Base-by-base conservation (phyloP, 2,888 invertebrate genomes). In the Acleris emargana region DNA sequence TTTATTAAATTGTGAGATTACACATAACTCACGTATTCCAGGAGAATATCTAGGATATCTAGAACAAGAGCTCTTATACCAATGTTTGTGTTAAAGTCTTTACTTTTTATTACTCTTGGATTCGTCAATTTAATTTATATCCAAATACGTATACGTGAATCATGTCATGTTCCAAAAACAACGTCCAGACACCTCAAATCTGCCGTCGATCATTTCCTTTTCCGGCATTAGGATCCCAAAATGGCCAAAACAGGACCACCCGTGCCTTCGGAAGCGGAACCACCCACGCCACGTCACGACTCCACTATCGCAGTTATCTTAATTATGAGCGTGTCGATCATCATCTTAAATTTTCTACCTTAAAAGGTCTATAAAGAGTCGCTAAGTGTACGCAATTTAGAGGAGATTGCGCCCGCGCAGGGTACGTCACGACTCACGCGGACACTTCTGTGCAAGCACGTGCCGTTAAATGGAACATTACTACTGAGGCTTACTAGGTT, bases 261-360 rank as follows among this genome's bases (percentile, higher is more conserved):
- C 82, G 78, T 80, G 81, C 82, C 82, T 83, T 87, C 90, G 90
- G 89, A 90, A 90, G 89, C 83, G 90, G 88, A 88, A 86, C 89
- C 89, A 84, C 91, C 91, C 89, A 91, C 91, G 82, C 87, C 78
- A 81, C 82, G 80, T 91, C 91, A 91, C 91, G 91, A 90, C 74
- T 72, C 70, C 38, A 71, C 81, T 88, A 92, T 92, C 92, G 71
- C 75, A 75, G 71, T 70, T 77, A 92, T 92, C 92, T 92, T 92
- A 91, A 92, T 92, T 92, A 90, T 89, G 84, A 90, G 82, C 92
- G 91, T 91, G 92, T 86, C 80, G 90, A 91, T 91, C 88, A 90
- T 89, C 89, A 91, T 91, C 92, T 91, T 81, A 87, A 90, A 91
- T 86, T 90, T 87, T 89, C 85, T 88, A 79, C 91, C 91, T 87